Base-by-base conservation (phyloP, 2,113 vertebrate genomes). In the Thymallus thymallus region DNA sequence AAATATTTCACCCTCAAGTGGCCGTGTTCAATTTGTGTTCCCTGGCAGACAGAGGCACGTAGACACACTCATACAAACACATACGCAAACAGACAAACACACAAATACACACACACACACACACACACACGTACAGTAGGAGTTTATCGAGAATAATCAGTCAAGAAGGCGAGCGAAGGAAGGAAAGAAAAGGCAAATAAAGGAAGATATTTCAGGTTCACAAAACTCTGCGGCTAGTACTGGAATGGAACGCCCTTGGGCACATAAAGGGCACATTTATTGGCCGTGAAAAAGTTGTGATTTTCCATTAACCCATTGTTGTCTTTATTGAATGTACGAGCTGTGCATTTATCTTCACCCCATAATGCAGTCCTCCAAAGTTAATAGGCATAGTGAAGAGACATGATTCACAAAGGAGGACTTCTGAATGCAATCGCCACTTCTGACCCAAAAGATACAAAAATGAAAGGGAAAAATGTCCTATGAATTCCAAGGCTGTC, bases 171-270 rank as follows among this genome's bases (percentile, higher is more conserved):
- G 63, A 16, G 77, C 73, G 65, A 85, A 46, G 9, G 9, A 41
- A 41, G 10, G 35, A 41, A 41, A 41, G 67, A 84, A 84, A 86
- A 90, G 35, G 35, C 35, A 41, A 41, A 87, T 86, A 87, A 89
- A 90, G 45, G 83, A 90, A 89, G 85, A 88, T 84, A 90, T 90
- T 91, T 89, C 80, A 90, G 86, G 83, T 89, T 86, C 82, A 85
- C 35, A 41, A 41, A 41, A 41, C 75, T 88, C 75, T 79, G 76
- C 35, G 55, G 84, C 80, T 82, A 84, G 84, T 86, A 84, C 82
- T 77, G 76, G 80, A 91, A 90, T 84, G 80, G 74, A 80, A 79
- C 90, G 91, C 84, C 92, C 88, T 93, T 93, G 91, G 88, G 84
- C 65, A 66, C 73, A 91, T 82, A 91, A 92, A 88, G 76, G 82